These are phyloP conservation scores for Malurus splendens DNA, from an alignment of 2,797 vertebrate genomes.

Conservation along the genomic window DNA sequence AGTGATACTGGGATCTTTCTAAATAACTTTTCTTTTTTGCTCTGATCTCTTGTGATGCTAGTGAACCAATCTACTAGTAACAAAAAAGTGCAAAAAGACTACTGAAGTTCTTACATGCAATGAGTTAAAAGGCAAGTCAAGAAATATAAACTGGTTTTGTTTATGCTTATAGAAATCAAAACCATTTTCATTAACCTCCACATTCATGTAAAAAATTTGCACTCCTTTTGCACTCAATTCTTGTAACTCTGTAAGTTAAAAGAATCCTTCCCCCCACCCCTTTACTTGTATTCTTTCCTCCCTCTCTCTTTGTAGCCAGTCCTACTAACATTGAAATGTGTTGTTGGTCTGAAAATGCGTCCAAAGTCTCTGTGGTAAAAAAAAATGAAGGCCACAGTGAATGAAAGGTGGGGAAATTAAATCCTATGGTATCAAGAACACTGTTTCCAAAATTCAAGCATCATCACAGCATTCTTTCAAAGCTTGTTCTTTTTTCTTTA, in stretches of 20 bases:
- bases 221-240: not conserved
- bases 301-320: not conserved
- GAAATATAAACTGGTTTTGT: not conserved
- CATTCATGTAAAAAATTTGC: not conserved
- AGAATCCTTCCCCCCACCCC: fast-evolving
- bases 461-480: not conserved
- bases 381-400: not conserved
- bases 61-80: not conserved
- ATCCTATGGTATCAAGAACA: not conserved
- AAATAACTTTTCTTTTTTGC: not conserved
- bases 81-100: not conserved
- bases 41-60: not conserved
- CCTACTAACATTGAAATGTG: not conserved
- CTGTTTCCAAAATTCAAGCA: not conserved
- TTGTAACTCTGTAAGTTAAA: not conserved
- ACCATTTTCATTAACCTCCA: not conserved
- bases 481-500: not conserved
- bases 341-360: not conserved
- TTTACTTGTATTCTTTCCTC: not conserved
- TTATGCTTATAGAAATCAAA: not conserved
- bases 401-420: not conserved
- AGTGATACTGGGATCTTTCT: not conserved
- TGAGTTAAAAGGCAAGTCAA: not conserved
- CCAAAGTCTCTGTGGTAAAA: not conserved
- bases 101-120: not conserved